Evolutionary conservation across 2,797 vertebrate species (phyloP).

Genomic region (Toxotes lorentzi): DNA sequence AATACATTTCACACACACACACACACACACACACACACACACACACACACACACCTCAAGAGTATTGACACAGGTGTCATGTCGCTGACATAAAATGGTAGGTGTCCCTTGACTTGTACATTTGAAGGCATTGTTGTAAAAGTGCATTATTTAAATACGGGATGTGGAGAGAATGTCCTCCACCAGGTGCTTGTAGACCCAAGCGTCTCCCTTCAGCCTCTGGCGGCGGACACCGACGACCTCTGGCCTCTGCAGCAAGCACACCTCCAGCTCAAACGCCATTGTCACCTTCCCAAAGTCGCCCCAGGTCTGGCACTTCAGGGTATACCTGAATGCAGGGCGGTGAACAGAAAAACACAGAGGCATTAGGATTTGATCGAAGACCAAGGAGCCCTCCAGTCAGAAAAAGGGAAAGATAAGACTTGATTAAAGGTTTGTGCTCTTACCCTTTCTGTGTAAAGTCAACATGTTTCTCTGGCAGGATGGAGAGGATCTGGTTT

Average conservation of each 20-base stretch:
- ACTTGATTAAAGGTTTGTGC: not conserved
- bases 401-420: not conserved
- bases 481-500: constrained; percentile 89
- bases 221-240: constrained; percentile 91
- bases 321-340: constrained; percentile 85
- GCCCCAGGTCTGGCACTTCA: constrained; percentile 92
- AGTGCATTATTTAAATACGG: constrained; percentile 80
- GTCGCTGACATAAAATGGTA: not conserved
- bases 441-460: constrained; percentile 94
- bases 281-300: constrained; percentile 94
- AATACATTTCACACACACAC: constrained; percentile 37
- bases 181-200: constrained; percentile 96
- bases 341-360: not conserved
- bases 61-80: constrained; percentile 12
- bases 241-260: constrained; percentile 88
- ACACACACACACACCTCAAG: constrained; percentile 35
- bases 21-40: constrained; percentile 21
- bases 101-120: not conserved
- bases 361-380: not conserved
- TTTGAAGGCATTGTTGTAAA: not conserved
- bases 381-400: not conserved
- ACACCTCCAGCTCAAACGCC: constrained; percentile 96
- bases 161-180: constrained; percentile 92
- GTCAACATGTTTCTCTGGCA: constrained; percentile 91
- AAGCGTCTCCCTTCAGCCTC: constrained; percentile 94